phyloP scores from a whole-genome alignment of 2,797 vertebrate genomes.

The Orestias chungarensis region DNA sequence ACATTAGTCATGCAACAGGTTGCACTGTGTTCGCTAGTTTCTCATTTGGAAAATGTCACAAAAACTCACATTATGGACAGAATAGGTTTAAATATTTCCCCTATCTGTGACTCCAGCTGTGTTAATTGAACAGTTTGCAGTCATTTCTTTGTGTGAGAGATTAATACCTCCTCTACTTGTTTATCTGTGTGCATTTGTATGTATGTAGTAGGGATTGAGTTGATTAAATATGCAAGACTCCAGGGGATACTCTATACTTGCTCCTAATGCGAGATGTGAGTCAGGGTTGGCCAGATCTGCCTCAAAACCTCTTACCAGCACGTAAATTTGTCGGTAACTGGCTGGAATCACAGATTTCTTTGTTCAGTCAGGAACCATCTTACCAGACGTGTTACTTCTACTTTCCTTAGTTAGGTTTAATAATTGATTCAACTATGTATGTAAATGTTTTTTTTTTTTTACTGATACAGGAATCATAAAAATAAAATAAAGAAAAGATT shows the following conservation, averaged over 20 bases:
- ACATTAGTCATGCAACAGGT: constrained; percentile 80
- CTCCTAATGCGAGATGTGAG: constrained; percentile 79
- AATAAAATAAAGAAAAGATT: not conserved
- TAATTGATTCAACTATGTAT: not conserved
- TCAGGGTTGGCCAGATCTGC: constrained; percentile 66
- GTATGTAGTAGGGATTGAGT: constrained; percentile 58
- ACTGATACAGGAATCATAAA: not conserved
- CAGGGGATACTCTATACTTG: constrained; percentile 77
- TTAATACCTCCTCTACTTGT: constrained; percentile 60
- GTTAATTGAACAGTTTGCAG: constrained; percentile 38
- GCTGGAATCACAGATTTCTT: constrained; percentile 10
- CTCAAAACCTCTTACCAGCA: constrained; percentile 53
- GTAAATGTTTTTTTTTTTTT: not conserved
- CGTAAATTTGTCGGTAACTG: constrained; percentile 44
- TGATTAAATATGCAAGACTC: constrained; percentile 81
- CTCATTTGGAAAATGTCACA: constrained; percentile 44
- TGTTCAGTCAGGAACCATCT: constrained; percentile 1
- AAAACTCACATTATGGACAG: constrained; percentile 45
- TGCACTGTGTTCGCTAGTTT: constrained; percentile 60
- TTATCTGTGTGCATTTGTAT: constrained; percentile 53
- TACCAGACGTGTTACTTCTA: not conserved
- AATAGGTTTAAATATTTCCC: constrained; percentile 27
- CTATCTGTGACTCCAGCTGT: constrained; percentile 13
- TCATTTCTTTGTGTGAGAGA: constrained; percentile 41
- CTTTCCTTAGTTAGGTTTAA: too few relatives aligned